Percentiles rank a stretch among this genome's conserved stretches.
Evolutionary conservation across 2,113 vertebrate genomes (phyloP).

Genomic region (Vanacampus margaritifer): DNA sequence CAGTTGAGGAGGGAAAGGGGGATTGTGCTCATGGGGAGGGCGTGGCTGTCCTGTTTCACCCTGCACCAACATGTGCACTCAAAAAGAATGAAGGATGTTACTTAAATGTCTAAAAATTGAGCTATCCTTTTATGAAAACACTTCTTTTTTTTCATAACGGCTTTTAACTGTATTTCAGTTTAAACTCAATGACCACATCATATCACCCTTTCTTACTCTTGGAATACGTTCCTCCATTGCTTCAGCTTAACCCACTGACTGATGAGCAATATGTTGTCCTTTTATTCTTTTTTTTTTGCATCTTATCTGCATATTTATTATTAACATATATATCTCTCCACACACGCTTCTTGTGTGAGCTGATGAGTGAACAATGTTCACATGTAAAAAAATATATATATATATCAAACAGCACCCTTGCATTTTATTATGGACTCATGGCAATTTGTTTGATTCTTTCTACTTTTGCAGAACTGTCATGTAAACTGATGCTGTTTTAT

Average conservation of each 20-base stretch:
- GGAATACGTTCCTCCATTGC: slow-evolving; percentile 42
- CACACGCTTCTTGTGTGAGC: slow-evolving; percentile 75
- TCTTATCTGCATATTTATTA: slow-evolving; percentile 66
- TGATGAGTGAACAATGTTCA: slow-evolving; percentile 75
- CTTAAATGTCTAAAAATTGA: slow-evolving; percentile 18
- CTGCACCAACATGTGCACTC: slow-evolving; percentile 22
- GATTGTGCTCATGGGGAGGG: slow-evolving; percentile 8
- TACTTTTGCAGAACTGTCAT: slow-evolving; percentile 61
- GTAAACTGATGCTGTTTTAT: slow-evolving; percentile 57
- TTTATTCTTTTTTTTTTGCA: slow-evolving; percentile 41
- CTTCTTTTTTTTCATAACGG: slow-evolving; percentile 27
- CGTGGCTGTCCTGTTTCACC: slow-evolving; percentile 12
- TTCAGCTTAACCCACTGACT: slow-evolving; percentile 55
- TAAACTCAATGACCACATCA: slow-evolving; percentile 43
- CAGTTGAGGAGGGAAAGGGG: slow-evolving; percentile 44
- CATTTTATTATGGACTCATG: slow-evolving; percentile 57
- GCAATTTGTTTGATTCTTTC: slow-evolving; percentile 54
- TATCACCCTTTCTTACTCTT: slow-evolving; percentile 57
- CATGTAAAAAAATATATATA: slow-evolving; percentile 65
- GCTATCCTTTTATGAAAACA: slow-evolving; percentile 9
- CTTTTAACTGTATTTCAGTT: slow-evolving; percentile 37
- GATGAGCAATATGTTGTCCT: slow-evolving; percentile 43
- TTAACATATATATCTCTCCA: slow-evolving; percentile 65
- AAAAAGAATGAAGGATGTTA: slow-evolving; percentile 28
- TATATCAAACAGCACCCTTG: slow-evolving; percentile 38